Base-by-base conservation (phyloP, 2,888 invertebrate species). In the Automeris io region DNA sequence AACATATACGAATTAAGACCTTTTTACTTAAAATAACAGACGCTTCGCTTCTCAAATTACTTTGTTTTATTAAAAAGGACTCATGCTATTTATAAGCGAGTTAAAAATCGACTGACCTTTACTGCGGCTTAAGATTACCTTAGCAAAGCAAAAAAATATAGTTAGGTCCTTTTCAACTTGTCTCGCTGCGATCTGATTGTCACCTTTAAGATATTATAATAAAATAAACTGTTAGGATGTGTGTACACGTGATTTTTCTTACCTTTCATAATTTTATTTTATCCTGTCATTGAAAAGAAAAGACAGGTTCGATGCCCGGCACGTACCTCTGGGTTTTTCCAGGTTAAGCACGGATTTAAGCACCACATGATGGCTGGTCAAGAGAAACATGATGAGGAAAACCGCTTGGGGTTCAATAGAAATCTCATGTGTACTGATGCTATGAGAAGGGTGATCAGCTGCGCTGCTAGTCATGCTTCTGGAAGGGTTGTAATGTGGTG, bases 1-100 rank as follows among this genome's bases (percentile, higher is more conserved):
- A 61, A 60, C 53, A 51, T 51, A 62, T 55, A 55, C 48, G 57
- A 62, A 64, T 64, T 61, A 62, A 64, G 57, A 53, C 54, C 49
- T 56, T 55, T 58, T 39, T 31, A 23, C 23, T 51, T 49, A 58
- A 56, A 60, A 51, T 49, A 47, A 47, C 40, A 46, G 61, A 62
- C 61, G 64, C 57, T 50, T 57, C 57, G 54, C 54, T 41, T 49
- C 48, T 54, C 49, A 24, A 41, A 4, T 38, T 41, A 43, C 35
- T 9, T 12, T 6, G 2, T 6, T 16, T 2, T 3, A 19, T 36
- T 9, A 0, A 7, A 22, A 24, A 23, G 2, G 7, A 7, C 19
- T 21, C 21, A 55, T 35, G 12, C 8, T 7, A 3, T 18, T 22
- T 11, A 22, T 7, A 3, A 4, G 3, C 2, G 16, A 5, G 22